These are phyloP conservation scores for Monodelphis domestica DNA, from an alignment of 2,797 vertebrate genomes.

Conservation along the genomic window DNA sequence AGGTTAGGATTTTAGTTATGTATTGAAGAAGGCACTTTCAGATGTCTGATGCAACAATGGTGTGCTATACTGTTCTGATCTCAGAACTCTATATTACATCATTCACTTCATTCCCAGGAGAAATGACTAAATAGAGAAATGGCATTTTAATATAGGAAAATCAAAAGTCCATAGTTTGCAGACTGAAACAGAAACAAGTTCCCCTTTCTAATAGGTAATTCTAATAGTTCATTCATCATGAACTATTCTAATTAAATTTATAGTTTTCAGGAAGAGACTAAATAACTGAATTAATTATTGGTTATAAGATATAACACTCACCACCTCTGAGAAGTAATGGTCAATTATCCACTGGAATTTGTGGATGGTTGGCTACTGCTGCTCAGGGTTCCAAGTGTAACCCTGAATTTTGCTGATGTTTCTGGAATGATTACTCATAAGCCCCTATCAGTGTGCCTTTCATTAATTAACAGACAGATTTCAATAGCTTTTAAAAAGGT, in stretches of 20 bases:
- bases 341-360: background rate
- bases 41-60: conserved; percentile 31
- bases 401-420: background rate
- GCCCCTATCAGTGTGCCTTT: background rate
- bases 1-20: conserved; percentile 19
- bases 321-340: no score
- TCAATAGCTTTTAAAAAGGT: background rate
- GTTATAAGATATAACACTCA: background rate
- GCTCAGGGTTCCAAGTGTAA: background rate
- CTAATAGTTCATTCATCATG: conserved; percentile 18
- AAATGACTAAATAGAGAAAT: background rate
- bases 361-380: background rate
- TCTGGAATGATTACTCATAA: background rate
- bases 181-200: conserved; percentile 36
- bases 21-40: conserved; percentile 41
- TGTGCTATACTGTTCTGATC: conserved; percentile 16
- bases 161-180: conserved; percentile 19
- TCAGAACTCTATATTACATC: background rate
- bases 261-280: background rate
- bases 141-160: background rate
- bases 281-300: background rate
- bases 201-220: conserved; percentile 24
- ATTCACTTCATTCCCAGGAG: background rate
- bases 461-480: background rate
- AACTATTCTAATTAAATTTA: background rate